Percentiles rank a stretch among this genome's conserved stretches.
Conservation (phyloP, 92 coral and sea anemone species). For the Muricea muricata region DNA sequence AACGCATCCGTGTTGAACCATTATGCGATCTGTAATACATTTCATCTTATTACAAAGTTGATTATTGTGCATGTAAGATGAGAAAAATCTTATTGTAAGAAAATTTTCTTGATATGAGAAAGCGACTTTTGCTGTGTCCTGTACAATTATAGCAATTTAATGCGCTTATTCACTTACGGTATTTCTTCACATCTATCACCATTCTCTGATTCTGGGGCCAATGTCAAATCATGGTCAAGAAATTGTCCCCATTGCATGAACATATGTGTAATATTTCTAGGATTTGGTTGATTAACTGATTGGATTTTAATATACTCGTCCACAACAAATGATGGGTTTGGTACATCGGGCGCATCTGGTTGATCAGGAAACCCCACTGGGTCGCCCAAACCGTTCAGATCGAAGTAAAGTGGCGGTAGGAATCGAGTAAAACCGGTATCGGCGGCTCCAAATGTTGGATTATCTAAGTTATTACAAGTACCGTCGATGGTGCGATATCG, state of each 20-base stretch:
- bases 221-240: conserved; percentile 28
- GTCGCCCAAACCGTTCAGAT: not conserved
- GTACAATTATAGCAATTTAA: too few species aligned
- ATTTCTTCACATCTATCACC: conserved; percentile 17
- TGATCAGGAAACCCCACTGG: conserved; percentile 2
- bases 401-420: not conserved
- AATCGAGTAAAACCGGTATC: conserved; percentile 26
- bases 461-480: conserved; percentile 12
- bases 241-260: conserved; percentile 36
- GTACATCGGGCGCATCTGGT: conserved; percentile 18
- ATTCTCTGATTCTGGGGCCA: conserved; percentile 16
- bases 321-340: not conserved
- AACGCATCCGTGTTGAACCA: too few species aligned
- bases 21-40: too few species aligned
- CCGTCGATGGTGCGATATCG: conserved; percentile 39
- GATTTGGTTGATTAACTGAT: not conserved
- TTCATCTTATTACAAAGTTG: too few species aligned
- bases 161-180: too few species aligned
- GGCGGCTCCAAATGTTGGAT: conserved; percentile 21
- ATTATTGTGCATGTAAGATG: too few species aligned
- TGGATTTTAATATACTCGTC: not conserved
- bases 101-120: too few species aligned
- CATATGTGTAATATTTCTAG: not conserved
- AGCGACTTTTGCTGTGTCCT: too few species aligned
- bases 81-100: too few species aligned